These are phyloP conservation scores for Linurgus olivaceus DNA, from an alignment of 2,797 vertebrate species.

Conservation along the genomic window DNA sequence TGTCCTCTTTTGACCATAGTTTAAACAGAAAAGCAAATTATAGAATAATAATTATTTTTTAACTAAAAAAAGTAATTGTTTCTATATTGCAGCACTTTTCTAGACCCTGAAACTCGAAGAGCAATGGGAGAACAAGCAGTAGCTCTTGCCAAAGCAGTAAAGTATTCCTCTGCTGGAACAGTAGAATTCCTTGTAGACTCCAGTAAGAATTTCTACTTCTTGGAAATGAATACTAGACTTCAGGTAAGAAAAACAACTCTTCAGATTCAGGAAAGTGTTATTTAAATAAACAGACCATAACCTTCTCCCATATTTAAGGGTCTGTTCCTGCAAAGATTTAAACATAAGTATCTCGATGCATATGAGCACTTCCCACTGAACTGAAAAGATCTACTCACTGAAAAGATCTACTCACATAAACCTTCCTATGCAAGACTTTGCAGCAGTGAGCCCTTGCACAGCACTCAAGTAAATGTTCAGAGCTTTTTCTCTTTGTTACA, in stretches of 20 bases:
- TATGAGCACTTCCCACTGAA: background rate
- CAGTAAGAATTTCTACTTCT: constrained; percentile 93
- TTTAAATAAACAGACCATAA: constrained; percentile 37
- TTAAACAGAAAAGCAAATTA: background rate
- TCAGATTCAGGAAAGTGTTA: constrained; percentile 31
- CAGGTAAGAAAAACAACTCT: constrained; percentile 81
- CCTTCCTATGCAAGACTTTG: background rate
- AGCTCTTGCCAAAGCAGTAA: constrained; percentile 91
- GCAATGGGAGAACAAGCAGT: constrained; percentile 98
- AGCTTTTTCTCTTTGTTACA: constrained; percentile 41
- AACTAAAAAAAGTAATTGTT: background rate
- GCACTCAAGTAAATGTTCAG: background rate
- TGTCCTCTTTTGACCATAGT: background rate
- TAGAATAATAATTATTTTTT: background rate
- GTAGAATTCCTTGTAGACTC: constrained; percentile 98
- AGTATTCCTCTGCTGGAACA: constrained; percentile 95
- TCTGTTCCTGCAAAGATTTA: background rate
- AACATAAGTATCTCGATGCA: background rate
- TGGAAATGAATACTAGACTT: constrained; percentile 98
- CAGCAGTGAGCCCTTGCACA: background rate
- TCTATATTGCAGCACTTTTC: constrained; percentile 83
- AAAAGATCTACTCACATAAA: background rate
- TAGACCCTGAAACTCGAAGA: constrained; percentile 86
- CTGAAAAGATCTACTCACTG: background rate
- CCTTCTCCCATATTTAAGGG: background rate